Conservation (phyloP, 2,888 invertebrate genomes). For the Automeris io region DNA sequence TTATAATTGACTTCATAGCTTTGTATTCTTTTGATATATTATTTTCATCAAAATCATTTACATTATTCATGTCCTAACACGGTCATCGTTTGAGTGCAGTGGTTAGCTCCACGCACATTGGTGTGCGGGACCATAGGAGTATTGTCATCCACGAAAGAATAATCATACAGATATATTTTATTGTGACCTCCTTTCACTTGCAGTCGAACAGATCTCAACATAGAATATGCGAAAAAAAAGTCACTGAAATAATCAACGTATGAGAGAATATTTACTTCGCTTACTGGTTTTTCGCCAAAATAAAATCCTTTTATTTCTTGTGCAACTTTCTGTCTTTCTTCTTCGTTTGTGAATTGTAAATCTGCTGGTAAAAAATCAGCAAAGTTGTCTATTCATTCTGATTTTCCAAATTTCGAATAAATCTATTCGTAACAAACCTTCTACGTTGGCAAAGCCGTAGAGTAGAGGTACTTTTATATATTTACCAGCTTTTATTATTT, state of each 20-base stretch:
- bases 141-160: constrained; percentile 25
- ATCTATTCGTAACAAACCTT: constrained; percentile 22
- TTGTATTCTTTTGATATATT: too few relatives aligned
- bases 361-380: constrained; percentile 31
- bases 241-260: constrained; percentile 35
- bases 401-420: constrained; percentile 21
- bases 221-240: constrained; percentile 23
- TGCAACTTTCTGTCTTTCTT: constrained; percentile 28
- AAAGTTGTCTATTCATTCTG: constrained; percentile 28
- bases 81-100: constrained; percentile 27
- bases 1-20: too few relatives aligned
- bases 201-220: constrained; percentile 22
- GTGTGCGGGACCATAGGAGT: constrained; percentile 18
- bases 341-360: constrained; percentile 26
- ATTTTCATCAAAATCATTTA: too few relatives aligned
- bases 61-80: constrained; percentile 22
- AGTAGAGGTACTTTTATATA: constrained; percentile 11
- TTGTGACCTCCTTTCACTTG: constrained; percentile 26
- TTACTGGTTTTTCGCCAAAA: constrained; percentile 26
- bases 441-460: constrained; percentile 30
- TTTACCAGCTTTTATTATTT: background rate
- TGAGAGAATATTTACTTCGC: constrained; percentile 18
- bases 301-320: constrained; percentile 30
- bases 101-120: constrained; percentile 25
- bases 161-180: constrained; percentile 31